phyloP scores from a whole-genome alignment of 1,140 invertebrate genomes.

The Drosophila kohkoa region DNA sequence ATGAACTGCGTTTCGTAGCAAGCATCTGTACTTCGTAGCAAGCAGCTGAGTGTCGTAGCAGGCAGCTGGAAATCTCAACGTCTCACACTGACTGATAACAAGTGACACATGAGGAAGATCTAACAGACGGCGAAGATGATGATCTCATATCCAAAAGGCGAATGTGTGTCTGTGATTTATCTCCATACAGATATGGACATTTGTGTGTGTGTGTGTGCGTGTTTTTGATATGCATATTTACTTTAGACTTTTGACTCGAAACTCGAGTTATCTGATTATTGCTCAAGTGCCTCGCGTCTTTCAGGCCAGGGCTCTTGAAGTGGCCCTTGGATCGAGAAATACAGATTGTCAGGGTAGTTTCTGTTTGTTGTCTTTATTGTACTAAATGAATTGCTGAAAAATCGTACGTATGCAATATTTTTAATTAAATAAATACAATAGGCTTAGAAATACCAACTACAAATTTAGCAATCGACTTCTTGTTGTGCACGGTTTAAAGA shows the following conservation, averaged over 20 bases:
- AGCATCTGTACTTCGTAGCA: background rate
- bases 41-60: background rate
- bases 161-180: background rate
- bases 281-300: slow-evolving; percentile 26
- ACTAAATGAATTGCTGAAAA: slow-evolving; percentile 6
- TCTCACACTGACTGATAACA: background rate
- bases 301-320: slow-evolving; percentile 38
- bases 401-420: slow-evolving; percentile 32
- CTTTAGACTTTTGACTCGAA: slow-evolving; percentile 26
- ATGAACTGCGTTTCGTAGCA: too few species aligned
- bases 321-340: slow-evolving; percentile 33
- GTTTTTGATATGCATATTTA: slow-evolving; percentile 37
- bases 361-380: background rate
- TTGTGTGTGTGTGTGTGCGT: slow-evolving; percentile 17
- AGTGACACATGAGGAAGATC: slow-evolving; percentile 8
- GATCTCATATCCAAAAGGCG: slow-evolving; percentile 21
- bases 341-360: slow-evolving; percentile 10
- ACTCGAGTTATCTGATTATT: slow-evolving; percentile 37
- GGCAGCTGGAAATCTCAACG: background rate
- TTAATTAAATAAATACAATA: slow-evolving; percentile 42
- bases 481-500: slow-evolving; percentile 12
- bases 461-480: slow-evolving; percentile 1
- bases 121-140: slow-evolving; percentile 5
- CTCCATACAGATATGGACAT: background rate
- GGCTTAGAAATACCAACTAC: background rate